Evolutionary conservation across 1,140 invertebrate genomes (phyloP), one percentile per base, ranked within the genome.

Genomic region (Luehdorfia chinensis): DNA sequence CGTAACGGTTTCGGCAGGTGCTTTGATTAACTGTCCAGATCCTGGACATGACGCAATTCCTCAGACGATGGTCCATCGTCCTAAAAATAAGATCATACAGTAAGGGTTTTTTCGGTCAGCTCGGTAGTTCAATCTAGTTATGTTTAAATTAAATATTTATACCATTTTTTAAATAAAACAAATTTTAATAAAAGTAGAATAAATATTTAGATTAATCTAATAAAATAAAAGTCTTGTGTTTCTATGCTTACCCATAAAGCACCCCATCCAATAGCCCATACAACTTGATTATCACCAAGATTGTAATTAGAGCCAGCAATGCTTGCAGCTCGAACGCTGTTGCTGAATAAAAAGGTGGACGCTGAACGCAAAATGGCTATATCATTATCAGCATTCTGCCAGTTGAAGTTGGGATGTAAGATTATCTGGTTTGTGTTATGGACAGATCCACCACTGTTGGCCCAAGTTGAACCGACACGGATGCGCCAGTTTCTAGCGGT

Each of bases 351-450:
- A 1, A 92, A 78, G 7, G 88, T 86, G 5, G 88, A 70, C 1
- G 83, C 63, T 0, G 92, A 55, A 19, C 78, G 84, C 8, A 94
- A 55, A 0, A 94, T 56, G n/a, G 92, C 92, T 7, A 94, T 68
- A 51, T 94, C 92, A 57, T 92, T 91, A 2, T 88, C 76, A 1
- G 91, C 65, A 44, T 88, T 91, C 0, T 56, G 41, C 0, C 78
- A 45, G 48, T 91, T 89, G 60, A 88, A 94, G 6, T 84, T 60
- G 0, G 88, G 87, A 64, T 93, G 90, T 4, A 54, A 47, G 15
- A 66, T 60, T 6, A 61, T 60, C 4, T 37, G 89, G 46, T 13
- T 52, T 2, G 53, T 12, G 13, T 50, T 59, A 15, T 53, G 45
- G 0, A 74, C 55, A 0, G 27, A 36, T 1, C 72, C 75, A 4